Evolutionary conservation across 2,888 invertebrate genomes (phyloP).

Genomic region (Lepas anatifera): DNA sequence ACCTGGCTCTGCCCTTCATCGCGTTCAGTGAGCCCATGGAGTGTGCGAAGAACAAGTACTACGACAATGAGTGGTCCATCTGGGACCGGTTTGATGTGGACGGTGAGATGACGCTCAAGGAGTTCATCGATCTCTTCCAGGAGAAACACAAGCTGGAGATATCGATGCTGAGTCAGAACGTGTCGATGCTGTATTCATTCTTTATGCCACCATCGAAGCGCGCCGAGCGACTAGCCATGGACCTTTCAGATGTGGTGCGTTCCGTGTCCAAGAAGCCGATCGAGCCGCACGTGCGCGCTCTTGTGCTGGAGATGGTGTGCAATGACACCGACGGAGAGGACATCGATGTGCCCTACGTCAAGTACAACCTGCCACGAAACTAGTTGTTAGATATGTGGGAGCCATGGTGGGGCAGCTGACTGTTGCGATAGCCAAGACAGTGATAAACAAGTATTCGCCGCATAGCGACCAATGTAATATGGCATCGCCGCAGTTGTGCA

Average conservation of each 20-base stretch:
- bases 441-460: no score
- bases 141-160: conserved; percentile 78
- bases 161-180: conserved; percentile 97
- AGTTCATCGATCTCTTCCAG: conserved; percentile 90
- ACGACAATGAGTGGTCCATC: conserved; percentile 85
- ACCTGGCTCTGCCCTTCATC: conserved; percentile 90
- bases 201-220: conserved; percentile 88
- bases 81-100: conserved; percentile 95
- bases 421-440: no score
- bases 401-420: no score
- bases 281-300: conserved; percentile 77
- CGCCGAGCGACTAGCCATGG: conserved; percentile 67
- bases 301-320: conserved; percentile 96
- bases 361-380: conserved; percentile 58
- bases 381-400: no score
- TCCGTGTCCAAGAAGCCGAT: conserved; percentile 87
- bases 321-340: conserved; percentile 88
- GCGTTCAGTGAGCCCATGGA: conserved; percentile 90
- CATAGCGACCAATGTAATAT: no score
- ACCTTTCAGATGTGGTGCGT: conserved; percentile 46
- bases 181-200: conserved; percentile 97
- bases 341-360: conserved; percentile 96
- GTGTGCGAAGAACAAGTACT: conserved; percentile 67
- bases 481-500: no score
- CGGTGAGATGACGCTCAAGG: conserved; percentile 71